These are phyloP conservation scores for Drosophila watanabei DNA, from an alignment of 1,140 invertebrate species.

Conservation along the genomic window DNA sequence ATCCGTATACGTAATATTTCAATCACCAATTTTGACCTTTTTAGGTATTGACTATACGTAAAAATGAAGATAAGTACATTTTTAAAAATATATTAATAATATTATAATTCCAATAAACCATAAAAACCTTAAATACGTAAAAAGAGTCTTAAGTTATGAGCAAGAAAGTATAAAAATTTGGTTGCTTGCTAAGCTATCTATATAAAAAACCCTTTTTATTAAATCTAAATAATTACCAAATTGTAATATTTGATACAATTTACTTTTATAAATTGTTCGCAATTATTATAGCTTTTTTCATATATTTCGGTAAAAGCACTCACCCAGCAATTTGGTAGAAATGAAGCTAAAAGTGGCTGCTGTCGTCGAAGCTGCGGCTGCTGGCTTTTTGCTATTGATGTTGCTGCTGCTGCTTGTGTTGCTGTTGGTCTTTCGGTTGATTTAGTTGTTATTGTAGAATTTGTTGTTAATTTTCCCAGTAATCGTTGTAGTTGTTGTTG, in stretches of 20 bases:
- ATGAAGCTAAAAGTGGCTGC: slow-evolving; percentile 28
- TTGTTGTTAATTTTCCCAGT: slow-evolving; percentile 27
- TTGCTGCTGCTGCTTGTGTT: slow-evolving; percentile 22
- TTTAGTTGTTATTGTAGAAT: slow-evolving; percentile 28
- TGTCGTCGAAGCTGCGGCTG: slow-evolving; percentile 37
- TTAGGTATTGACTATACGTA: neutral
- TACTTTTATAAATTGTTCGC: neutral
- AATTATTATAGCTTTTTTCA: neutral
- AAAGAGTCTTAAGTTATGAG: neutral
- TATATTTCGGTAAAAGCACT: slow-evolving; percentile 18
- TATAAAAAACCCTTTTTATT: neutral
- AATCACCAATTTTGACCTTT: neutral
- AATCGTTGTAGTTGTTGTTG: slow-evolving; percentile 48
- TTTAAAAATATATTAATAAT: neutral
- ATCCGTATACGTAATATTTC: slow-evolving; percentile 3
- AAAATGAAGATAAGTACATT: too few relatives aligned
- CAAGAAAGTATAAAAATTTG: neutral
- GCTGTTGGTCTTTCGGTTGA: slow-evolving; percentile 24
- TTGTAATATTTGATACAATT: neutral
- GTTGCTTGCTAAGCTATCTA: too few relatives aligned
- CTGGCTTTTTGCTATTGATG: slow-evolving; percentile 25
- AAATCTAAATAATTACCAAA: neutral
- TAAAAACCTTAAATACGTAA: neutral
- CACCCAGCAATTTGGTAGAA: slow-evolving; percentile 64
- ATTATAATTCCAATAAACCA: neutral